phyloP scores from a whole-genome alignment of 2,888 invertebrate genomes.

The Tachystola acroxantha region DNA sequence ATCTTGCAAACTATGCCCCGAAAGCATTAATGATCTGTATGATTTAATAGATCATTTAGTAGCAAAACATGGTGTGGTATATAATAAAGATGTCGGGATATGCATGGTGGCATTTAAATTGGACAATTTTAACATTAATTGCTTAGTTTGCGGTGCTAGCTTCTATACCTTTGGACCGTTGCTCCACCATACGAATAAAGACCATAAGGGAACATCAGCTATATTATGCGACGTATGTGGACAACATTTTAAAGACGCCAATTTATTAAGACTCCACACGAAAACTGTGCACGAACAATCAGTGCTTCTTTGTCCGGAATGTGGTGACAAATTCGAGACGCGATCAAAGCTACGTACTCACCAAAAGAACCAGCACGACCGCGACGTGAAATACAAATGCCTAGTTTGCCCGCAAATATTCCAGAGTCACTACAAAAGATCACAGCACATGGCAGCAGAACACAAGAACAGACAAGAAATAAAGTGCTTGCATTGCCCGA shows the following conservation, averaged over 20 bases:
- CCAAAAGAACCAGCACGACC: slow-evolving; percentile 55
- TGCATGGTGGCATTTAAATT: slow-evolving; percentile 65
- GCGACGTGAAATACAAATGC: slow-evolving; percentile 72
- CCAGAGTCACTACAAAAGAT: slow-evolving; percentile 58
- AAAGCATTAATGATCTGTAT: slow-evolving; percentile 45
- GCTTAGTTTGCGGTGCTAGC: slow-evolving; percentile 50
- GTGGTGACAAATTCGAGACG: slow-evolving; percentile 67
- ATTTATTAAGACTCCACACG: slow-evolving; percentile 46
- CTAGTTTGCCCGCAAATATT: slow-evolving; percentile 57
- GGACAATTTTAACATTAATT: slow-evolving; percentile 51
- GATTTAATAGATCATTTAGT: slow-evolving; percentile 59
- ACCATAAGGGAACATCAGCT: slow-evolving; percentile 60
- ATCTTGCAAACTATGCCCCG: slow-evolving; percentile 51
- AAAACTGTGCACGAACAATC: slow-evolving; percentile 58
- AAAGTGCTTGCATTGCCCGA: slow-evolving; percentile 65
- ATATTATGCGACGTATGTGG: slow-evolving; percentile 66
- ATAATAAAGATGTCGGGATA: slow-evolving; percentile 59
- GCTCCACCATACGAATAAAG: slow-evolving; percentile 62
- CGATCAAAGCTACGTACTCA: slow-evolving; percentile 70
- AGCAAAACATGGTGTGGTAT: slow-evolving; percentile 40
- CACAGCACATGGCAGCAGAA: slow-evolving; percentile 59
- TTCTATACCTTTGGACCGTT: slow-evolving; percentile 64
- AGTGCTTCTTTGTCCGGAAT: slow-evolving; percentile 53
- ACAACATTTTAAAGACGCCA: slow-evolving; percentile 59
- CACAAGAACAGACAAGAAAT: slow-evolving; percentile 59